Percentiles rank a stretch among this genome's conserved stretches.
phyloP scores from a whole-genome alignment of 35 echinoderm and acorn worm genomes.

The Apostichopus japonicus region DNA sequence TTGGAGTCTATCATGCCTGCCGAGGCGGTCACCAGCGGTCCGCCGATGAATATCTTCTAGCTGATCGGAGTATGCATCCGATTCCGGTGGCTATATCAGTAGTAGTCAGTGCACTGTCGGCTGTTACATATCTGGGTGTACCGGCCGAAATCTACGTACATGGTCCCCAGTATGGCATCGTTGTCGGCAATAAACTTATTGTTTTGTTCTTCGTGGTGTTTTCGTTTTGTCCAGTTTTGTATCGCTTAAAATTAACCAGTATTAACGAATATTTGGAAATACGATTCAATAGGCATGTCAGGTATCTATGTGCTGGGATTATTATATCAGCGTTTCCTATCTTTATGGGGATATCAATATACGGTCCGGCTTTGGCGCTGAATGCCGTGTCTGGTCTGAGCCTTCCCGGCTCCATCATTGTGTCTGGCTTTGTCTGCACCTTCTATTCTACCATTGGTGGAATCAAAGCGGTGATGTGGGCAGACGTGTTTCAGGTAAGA shows the following conservation, averaged over 20 bases:
- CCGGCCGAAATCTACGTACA: slow-evolving; percentile 3
- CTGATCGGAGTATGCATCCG: slow-evolving; percentile 36
- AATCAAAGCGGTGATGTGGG: slow-evolving; percentile 68
- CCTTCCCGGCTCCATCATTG: slow-evolving; percentile 33
- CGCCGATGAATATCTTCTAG: slow-evolving; percentile 26
- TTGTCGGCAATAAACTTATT: slow-evolving; percentile 8
- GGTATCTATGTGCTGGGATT: not conserved
- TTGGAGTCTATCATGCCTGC: slow-evolving; percentile 22
- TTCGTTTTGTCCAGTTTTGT: slow-evolving; percentile 32
- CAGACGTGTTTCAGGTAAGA: slow-evolving; percentile 70
- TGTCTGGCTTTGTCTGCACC: slow-evolving; percentile 52
- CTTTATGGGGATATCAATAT: slow-evolving; percentile 69
- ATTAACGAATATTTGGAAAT: not conserved
- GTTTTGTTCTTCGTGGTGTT: not conserved
- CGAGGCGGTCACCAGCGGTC: slow-evolving; percentile 19
- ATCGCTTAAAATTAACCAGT: not conserved
- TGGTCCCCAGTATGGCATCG: not conserved
- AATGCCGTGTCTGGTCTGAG: slow-evolving; percentile 62
- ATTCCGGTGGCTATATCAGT: slow-evolving; percentile 25
- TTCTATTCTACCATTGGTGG: slow-evolving; percentile 69
- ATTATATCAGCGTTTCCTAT: not conserved
- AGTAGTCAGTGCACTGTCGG: not conserved
- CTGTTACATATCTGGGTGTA: not conserved
- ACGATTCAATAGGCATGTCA: not conserved
- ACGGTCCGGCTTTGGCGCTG: slow-evolving; percentile 68